Evolutionary conservation across 2,113 vertebrate genomes (phyloP).

Genomic region (Progne subis): DNA sequence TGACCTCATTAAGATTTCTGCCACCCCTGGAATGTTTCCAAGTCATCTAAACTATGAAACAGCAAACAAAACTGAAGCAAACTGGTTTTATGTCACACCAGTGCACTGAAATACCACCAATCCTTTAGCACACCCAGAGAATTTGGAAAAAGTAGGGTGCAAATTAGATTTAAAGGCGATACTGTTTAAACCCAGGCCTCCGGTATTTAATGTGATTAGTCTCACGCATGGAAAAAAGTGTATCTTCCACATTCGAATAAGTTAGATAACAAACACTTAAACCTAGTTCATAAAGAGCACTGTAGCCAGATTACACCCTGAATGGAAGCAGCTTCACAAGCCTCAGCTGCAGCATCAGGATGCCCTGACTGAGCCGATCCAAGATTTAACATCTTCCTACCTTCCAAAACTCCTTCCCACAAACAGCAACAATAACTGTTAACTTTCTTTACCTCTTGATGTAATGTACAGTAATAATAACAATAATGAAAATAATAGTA

Average conservation of each 20-base stretch:
- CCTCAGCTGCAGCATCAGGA: accelerated
- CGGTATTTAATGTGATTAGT: not conserved
- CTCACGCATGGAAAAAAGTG: not conserved
- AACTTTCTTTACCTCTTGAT: not conserved
- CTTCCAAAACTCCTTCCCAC: not conserved
- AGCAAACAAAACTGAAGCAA: not conserved
- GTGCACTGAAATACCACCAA: no score
- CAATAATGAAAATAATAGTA: not conserved
- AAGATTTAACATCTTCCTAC: not conserved
- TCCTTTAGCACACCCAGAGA: not conserved
- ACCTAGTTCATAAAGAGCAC: not conserved
- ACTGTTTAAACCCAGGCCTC: not conserved
- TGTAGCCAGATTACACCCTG: not conserved
- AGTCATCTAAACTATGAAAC: not conserved
- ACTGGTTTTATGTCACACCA: not conserved
- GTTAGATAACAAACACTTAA: not conserved
- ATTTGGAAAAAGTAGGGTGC: not conserved
- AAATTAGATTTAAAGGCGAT: not conserved
- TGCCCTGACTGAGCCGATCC: not conserved
- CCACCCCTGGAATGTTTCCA: not conserved
- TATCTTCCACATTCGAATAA: not conserved
- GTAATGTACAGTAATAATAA: accelerated
- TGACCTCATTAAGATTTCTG: not conserved
- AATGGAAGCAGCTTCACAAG: not conserved
- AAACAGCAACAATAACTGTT: not conserved